phyloP scores from a whole-genome alignment of 92 coral and sea anemone genomes.

The Ricordea florida region DNA sequence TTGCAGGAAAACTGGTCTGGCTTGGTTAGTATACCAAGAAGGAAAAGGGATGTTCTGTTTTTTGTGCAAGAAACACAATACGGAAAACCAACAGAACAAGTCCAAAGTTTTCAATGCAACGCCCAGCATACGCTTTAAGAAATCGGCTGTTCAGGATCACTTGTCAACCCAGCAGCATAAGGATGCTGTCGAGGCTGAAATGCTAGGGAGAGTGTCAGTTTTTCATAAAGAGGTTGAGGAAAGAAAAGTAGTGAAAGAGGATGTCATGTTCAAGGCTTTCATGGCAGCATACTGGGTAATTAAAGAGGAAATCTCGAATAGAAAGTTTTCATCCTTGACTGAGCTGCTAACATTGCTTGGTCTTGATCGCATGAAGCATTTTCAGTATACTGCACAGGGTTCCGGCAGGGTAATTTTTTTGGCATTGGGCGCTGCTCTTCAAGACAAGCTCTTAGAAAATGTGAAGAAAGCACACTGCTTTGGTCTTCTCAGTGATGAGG shows the following conservation, averaged over 20 bases:
- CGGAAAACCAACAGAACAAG: conserved; percentile 35
- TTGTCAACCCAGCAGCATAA: conserved; percentile 31
- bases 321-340: conserved; percentile 22
- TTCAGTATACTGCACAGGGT: conserved; percentile 41
- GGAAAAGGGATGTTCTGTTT: conserved; percentile 36
- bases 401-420: conserved; percentile 37
- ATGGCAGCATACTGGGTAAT: conserved; percentile 42
- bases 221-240: conserved; percentile 35
- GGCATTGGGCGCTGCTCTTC: conserved; percentile 26
- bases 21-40: conserved; percentile 49
- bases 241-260: conserved; percentile 13
- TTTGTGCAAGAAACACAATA: conserved; percentile 36
- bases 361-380: conserved; percentile 46
- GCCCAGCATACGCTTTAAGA: conserved; percentile 23
- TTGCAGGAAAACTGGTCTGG: conserved; percentile 23
- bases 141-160: conserved; percentile 26
- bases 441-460: conserved; percentile 12
- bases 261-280: conserved; percentile 41
- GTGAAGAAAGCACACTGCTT: conserved; percentile 36
- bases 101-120: conserved; percentile 35
- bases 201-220: conserved; percentile 17
- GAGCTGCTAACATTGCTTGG: conserved; percentile 35
- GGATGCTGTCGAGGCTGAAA: conserved; percentile 47
- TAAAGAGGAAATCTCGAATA: conserved; percentile 38
- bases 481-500: conserved; percentile 43